Percentiles rank a stretch among this genome's conserved stretches.
phyloP scores from a whole-genome alignment of 2,797 vertebrate species.

The Argyrosomus regius region DNA sequence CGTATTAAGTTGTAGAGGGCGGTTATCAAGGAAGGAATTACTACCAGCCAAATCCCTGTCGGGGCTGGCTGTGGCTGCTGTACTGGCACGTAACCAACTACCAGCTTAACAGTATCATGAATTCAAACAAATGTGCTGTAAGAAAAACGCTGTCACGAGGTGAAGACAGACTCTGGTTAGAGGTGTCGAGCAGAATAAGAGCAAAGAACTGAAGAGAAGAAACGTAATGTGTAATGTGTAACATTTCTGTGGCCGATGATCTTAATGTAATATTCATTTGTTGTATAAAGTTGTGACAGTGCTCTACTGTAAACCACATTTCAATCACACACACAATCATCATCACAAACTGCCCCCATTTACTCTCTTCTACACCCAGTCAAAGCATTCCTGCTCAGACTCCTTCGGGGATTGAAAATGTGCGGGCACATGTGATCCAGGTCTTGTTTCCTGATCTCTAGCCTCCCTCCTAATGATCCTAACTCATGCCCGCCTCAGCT shows the following conservation, averaged over 20 bases:
- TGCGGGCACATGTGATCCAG: slow-evolving; percentile 32
- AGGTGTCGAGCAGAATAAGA: neutral
- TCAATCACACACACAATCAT: no score
- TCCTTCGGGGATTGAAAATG: slow-evolving; percentile 29
- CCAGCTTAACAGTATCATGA: slow-evolving; percentile 4
- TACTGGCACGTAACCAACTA: slow-evolving; percentile 9
- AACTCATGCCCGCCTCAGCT: slow-evolving; percentile 60
- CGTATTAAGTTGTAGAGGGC: slow-evolving; percentile 11
- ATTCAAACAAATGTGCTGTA: neutral
- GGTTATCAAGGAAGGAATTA: slow-evolving; percentile 16
- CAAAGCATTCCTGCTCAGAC: slow-evolving; percentile 26
- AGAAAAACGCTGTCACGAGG: neutral
- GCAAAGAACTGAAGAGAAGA: neutral
- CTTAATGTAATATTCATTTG: no score
- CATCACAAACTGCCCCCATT: neutral
- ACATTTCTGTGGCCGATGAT: no score
- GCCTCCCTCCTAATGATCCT: slow-evolving; percentile 33
- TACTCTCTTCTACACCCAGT: slow-evolving; percentile 20
- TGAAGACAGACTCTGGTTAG: neutral
- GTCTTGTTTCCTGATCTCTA: slow-evolving; percentile 42
- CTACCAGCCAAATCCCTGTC: neutral
- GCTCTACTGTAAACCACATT: no score
- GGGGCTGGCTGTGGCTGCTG: slow-evolving; percentile 7
- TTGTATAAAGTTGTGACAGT: no score
- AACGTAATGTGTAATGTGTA: no score